Conservation (phyloP, 2,888 invertebrate genomes). For the Hydraecia micacea region DNA sequence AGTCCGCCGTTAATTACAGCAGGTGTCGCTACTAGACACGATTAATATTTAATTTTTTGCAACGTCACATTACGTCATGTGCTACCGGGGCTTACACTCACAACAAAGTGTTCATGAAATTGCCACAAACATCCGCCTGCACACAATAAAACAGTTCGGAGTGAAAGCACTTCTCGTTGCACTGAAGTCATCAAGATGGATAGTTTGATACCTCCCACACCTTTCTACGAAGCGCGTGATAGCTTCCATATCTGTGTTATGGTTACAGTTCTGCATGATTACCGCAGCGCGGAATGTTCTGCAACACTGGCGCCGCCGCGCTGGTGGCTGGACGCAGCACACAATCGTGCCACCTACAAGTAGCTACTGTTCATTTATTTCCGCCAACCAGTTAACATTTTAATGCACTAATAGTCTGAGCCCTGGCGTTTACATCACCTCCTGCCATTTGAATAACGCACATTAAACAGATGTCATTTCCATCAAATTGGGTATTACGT, state of each 20-base stretch:
- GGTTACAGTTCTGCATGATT: constrained; percentile 35
- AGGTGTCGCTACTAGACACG: too few relatives aligned
- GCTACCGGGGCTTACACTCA: constrained; percentile 20
- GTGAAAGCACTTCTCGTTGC: background rate
- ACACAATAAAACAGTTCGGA: background rate
- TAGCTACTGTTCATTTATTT: constrained; percentile 10
- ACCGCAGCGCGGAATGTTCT: constrained; percentile 38
- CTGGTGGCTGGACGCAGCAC: constrained; percentile 24
- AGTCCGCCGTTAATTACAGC: too few relatives aligned
- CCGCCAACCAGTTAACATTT: constrained; percentile 14
- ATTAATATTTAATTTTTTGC: too few relatives aligned
- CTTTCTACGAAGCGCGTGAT: background rate
- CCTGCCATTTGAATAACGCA: background rate
- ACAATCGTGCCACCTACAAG: constrained; percentile 8
- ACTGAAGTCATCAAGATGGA: background rate
- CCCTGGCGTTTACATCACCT: background rate
- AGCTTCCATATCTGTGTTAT: constrained; percentile 6
- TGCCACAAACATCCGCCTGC: background rate
- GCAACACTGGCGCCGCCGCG: constrained; percentile 11
- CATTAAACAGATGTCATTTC: background rate
- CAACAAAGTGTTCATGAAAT: background rate
- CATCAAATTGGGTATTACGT: constrained; percentile 14
- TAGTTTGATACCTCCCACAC: background rate
- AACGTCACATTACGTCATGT: too few relatives aligned
- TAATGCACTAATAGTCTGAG: background rate